These are phyloP conservation scores for Alauda arvensis DNA, from an alignment of 2,797 vertebrate genomes.

Conservation along the genomic window DNA sequence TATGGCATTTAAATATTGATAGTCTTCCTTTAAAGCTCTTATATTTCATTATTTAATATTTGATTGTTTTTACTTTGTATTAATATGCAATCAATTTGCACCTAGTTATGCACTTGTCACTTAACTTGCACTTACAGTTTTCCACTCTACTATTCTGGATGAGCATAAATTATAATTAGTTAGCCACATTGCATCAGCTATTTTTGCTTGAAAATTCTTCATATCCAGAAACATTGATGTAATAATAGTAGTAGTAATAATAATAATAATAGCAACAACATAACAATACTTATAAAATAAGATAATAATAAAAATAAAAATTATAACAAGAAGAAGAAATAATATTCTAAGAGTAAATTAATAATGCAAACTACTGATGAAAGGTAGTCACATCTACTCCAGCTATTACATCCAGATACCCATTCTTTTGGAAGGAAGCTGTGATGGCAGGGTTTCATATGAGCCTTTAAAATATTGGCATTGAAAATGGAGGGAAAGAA, in stretches of 20 bases:
- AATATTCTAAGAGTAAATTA: neutral
- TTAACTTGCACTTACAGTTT: constrained; percentile 21
- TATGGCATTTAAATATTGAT: constrained; percentile 37
- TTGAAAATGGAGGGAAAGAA: neutral
- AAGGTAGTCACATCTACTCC: neutral
- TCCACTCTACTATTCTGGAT: neutral
- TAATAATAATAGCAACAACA: neutral
- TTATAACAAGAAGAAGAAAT: neutral
- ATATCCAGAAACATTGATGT: neutral
- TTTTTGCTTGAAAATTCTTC: neutral
- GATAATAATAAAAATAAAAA: neutral
- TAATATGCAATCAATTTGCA: constrained; percentile 33
- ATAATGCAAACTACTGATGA: neutral
- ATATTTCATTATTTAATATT: constrained; percentile 29
- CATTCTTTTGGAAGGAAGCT: neutral
- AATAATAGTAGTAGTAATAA: neutral
- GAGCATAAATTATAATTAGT: constrained; percentile 6
- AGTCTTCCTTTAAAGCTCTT: constrained; percentile 24
- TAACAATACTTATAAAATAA: too few relatives aligned
- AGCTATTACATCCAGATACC: neutral
- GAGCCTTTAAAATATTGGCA: neutral
- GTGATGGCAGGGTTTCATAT: neutral
- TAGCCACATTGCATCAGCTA: neutral
- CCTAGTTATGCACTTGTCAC: constrained; percentile 25
- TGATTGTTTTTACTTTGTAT: constrained; percentile 23